Percentiles rank a stretch among this genome's conserved stretches.
phyloP scores from a whole-genome alignment of 2,888 invertebrate genomes.

The Ophraella communa region DNA sequence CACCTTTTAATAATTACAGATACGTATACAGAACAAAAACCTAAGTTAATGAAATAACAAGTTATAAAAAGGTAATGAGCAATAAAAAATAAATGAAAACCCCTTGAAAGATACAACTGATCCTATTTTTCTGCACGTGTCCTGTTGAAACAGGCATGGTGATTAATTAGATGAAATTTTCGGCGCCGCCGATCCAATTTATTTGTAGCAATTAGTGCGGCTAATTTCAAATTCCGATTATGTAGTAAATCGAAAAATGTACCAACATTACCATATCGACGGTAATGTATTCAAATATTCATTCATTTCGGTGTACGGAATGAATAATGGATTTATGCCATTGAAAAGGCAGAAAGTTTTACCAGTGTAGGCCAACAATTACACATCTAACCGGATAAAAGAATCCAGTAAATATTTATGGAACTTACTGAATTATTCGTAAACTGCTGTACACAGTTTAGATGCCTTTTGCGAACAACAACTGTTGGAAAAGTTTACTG shows the following conservation, averaged over 20 bases:
- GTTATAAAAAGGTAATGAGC: no score
- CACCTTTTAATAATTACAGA: no score
- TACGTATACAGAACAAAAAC: no score
- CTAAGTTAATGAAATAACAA: no score
- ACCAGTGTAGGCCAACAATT: constrained; percentile 1
- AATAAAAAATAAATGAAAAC: no score
- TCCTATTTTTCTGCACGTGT: no score
- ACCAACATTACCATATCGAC: not conserved
- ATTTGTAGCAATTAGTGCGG: not conserved
- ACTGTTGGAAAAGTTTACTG: constrained; percentile 22
- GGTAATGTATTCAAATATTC: not conserved
- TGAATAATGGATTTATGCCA: not conserved
- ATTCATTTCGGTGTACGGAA: not conserved
- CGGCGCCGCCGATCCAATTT: no score
- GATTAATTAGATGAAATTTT: no score
- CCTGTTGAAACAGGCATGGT: no score
- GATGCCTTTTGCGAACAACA: constrained; percentile 13
- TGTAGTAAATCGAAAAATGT: not conserved
- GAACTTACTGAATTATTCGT: constrained; percentile 25
- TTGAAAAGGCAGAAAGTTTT: not conserved
- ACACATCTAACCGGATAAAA: constrained; percentile 7
- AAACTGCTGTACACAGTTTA: constrained; percentile 11
- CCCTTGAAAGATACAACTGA: no score
- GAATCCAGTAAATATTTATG: constrained; percentile 26
- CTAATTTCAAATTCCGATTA: not conserved